Evolutionary conservation across 2,113 vertebrate species (phyloP).

Genomic region (Sinocyclocheilus maitianheensis): DNA sequence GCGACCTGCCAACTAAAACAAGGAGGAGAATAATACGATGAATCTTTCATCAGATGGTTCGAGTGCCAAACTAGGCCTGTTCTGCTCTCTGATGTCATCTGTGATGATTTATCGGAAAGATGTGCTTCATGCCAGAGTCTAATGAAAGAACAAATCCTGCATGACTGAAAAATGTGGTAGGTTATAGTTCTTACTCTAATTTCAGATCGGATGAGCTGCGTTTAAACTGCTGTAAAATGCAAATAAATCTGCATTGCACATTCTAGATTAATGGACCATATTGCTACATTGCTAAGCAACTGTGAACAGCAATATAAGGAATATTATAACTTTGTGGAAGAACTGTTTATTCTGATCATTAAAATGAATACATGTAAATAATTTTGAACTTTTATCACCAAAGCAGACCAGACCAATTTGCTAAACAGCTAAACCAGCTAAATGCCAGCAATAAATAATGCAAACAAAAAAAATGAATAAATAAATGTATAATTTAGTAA

Average conservation of each 20-base stretch:
- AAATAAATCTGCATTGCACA: neutral
- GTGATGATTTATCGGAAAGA: neutral
- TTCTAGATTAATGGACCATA: no score
- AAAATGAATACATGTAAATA: neutral
- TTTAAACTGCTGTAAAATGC: neutral
- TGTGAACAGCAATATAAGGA: no score
- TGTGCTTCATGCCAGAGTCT: neutral
- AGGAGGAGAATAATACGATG: neutral
- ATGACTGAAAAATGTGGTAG: neutral
- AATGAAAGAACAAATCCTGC: neutral
- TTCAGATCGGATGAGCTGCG: neutral
- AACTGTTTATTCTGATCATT: neutral
- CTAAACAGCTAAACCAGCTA: no score
- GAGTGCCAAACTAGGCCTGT: neutral
- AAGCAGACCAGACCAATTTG: no score
- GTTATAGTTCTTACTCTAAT: neutral
- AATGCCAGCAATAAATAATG: no score
- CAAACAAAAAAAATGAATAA: no score
- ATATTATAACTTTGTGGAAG: no score
- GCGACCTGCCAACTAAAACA: constrained; percentile 32
- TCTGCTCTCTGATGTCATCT: constrained; percentile 37
- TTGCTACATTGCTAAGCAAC: no score
- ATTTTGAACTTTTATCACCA: neutral
- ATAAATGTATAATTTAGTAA: no score
- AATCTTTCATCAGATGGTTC: neutral